A percentile compares a stretch with the other conserved stretches of the same genome.
Conservation (phyloP, 2,797 vertebrate species). For the Schizothorax lantsangensis region DNA sequence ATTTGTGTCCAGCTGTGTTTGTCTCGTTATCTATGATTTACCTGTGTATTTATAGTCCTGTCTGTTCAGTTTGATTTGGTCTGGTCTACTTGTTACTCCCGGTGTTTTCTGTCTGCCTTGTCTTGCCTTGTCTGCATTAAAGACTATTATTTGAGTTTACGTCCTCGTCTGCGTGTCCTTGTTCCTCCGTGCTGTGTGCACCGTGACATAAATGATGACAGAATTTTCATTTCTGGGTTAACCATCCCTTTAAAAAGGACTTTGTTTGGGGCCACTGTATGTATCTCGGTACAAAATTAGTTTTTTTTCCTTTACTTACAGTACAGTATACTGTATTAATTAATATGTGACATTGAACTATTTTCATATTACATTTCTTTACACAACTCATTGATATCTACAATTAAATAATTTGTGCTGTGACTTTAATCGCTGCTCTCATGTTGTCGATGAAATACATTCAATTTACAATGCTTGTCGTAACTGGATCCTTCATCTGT, state of each 20-base stretch:
- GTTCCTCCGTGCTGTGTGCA: too few species aligned
- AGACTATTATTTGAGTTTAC: too few species aligned
- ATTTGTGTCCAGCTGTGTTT: too few species aligned
- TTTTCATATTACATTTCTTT: not conserved
- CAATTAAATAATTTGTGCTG: not conserved
- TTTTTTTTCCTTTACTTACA: not conserved
- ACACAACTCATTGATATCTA: not conserved
- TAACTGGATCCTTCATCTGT: not conserved
- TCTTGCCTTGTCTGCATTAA: too few species aligned
- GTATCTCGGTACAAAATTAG: not conserved
- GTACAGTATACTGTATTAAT: not conserved
- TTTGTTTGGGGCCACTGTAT: not conserved
- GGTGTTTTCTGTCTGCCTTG: too few species aligned
- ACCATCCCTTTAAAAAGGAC: not conserved
- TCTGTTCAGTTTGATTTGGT: too few species aligned
- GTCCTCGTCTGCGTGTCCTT: too few species aligned
- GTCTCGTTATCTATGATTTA: too few species aligned
- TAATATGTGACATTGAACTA: not conserved
- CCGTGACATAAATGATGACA: not conserved
- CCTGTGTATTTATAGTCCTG: too few species aligned
- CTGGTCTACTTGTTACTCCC: too few species aligned
- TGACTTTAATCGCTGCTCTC: not conserved
- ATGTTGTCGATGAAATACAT: not conserved
- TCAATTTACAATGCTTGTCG: not conserved
- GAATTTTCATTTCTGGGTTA: not conserved